Base-by-base conservation (phyloP, 2,888 invertebrate species). In the Sphaerophoria taeniata region DNA sequence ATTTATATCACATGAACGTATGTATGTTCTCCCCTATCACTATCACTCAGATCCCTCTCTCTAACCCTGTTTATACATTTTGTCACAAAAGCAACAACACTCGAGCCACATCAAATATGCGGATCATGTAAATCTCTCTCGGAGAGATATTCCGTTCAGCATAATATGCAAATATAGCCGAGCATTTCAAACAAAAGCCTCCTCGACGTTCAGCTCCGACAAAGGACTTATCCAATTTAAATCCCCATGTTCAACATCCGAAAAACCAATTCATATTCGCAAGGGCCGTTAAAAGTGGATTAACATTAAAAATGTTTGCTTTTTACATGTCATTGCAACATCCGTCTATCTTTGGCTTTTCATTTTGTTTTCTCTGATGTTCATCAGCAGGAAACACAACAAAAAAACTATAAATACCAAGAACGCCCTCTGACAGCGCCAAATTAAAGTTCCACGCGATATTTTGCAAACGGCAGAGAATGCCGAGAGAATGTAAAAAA, bases 291-390 rank as follows among this genome's bases (percentile, higher is more conserved):
- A 61, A 85, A 77, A 51, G 65, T 58, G 69, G 81, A 81, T 81
- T 76, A 73, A 70, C 81, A 76, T 73, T 73, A 69, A 85, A 83
- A 80, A 80, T 82, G 73, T 83, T 77, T 73, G 61, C 69, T 81
- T 81, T 80, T 85, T 53, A 61, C 73, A 81, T 77, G 72, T 70
- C 81, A 80, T 63, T 61, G 76, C 49, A 58, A 73, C 75, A 80
- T 80, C 72, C 75, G 72, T 84, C 80, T 72, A 69, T 80, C 61
- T 72, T n/a, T 67, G 72, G 47, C 33, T 71, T 75, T 84, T 72
- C 75, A 65, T 70, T 65, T 65, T 83, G 58, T 63, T 31, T 31
- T 63, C 43, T 78, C 24, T 24, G 24, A 24, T 24, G 78, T 58
- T 47, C 39, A 43, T 14, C 43, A 31, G 56, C 34, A 61, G 65